Evolutionary conservation across 2,113 vertebrate species (phyloP), one percentile per base, ranked within the genome.

Genomic region (Lota lota): DNA sequence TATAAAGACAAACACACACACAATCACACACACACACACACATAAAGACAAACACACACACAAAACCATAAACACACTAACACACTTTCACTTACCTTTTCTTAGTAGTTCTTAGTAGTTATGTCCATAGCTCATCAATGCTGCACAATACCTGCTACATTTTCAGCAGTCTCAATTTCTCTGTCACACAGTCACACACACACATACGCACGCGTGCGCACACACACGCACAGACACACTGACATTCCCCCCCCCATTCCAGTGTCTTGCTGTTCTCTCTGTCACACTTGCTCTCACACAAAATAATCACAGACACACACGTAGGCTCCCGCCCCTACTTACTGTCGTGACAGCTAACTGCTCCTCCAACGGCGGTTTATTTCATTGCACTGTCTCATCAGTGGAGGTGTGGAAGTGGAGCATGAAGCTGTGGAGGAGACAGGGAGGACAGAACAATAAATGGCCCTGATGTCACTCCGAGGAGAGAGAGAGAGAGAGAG

Each of bases 11-110:
- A 40, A 36, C 10, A 20, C 28, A 54, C 61, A 54, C 59, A 53
- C 64, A 24, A 47, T 58, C 28, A 14, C 40, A 47, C 58, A 20
- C n/a, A 19, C 59, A 60, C 33, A 17, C 24, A 11, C 5, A 36
- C 36, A 21, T 33, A 66, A 17, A 22, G 22, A 63, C 78, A 68
- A 62, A 58, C 24, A 24, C 36, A 47, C 65, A 75, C 73, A 75
- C 73, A 67, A 67, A 66, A 53, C 50, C 50, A 68, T 67, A 65
- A 68, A 57, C 59, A 64, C 20, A 33, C 69, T 61, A 69, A 84
- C 86, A 77, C 70, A 68, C 74, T 82, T 33, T 21, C 21, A 50
- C 88, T 83, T 77, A 88, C 90, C 88, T 84, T 87, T 72, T 66
- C 76, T 59, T 77, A 77, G 75, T 77, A 72, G 77, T 70, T 81